Percentiles rank a stretch among this genome's conserved stretches.
These are phyloP conservation scores for Octomys mimax DNA, from an alignment of 2,797 vertebrate species.

Conservation along the genomic window DNA sequence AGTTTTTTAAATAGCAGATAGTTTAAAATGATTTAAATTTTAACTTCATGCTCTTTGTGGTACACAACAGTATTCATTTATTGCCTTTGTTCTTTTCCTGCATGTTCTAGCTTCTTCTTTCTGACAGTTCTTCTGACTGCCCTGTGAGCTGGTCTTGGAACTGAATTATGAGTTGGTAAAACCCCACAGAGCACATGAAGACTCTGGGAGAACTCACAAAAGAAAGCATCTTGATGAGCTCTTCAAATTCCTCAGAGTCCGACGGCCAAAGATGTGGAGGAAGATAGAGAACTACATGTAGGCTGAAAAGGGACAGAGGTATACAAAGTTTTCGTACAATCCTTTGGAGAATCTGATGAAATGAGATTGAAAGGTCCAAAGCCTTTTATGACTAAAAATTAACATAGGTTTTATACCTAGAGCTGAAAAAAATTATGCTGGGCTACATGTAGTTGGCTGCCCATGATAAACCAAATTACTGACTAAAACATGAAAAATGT, in stretches of 20 bases:
- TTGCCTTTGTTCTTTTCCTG: background rate
- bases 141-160: background rate
- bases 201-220: background rate
- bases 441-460: background rate
- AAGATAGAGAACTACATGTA: background rate
- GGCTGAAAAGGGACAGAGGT: background rate
- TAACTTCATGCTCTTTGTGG: background rate
- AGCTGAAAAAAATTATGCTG: slow-evolving; percentile 7
- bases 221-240: background rate
- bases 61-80: background rate
- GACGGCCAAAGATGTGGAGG: background rate
- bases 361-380: background rate
- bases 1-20: background rate
- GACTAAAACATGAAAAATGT: background rate
- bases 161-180: background rate
- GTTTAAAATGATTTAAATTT: slow-evolving; percentile 6
- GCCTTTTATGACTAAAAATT: background rate
- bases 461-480: background rate
- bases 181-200: background rate
- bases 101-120: background rate
- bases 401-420: background rate
- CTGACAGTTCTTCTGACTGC: background rate
- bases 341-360: background rate
- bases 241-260: slow-evolving; percentile 1
- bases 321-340: background rate